Evolutionary conservation across 1,140 invertebrate species (phyloP).

Genomic region (Aphaenogaster floridana): DNA sequence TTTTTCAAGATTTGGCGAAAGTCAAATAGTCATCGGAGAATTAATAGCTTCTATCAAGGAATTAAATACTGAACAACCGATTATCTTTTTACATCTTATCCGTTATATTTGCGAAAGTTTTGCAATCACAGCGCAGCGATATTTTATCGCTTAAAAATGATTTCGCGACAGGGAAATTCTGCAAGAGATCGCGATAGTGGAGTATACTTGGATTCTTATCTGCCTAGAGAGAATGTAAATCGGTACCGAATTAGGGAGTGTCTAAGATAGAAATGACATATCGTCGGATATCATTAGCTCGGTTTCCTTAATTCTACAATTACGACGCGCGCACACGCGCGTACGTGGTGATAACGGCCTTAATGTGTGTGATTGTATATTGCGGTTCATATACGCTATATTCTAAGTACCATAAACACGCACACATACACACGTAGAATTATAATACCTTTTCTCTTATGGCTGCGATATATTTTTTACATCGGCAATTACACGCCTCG

Average conservation of each 20-base stretch:
- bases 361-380: background rate
- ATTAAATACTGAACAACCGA: background rate
- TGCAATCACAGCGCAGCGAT: background rate
- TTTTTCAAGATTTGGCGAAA: constrained; percentile 13
- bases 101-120: constrained; percentile 7
- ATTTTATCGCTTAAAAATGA: constrained; percentile 7
- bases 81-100: background rate
- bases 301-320: constrained; percentile 59
- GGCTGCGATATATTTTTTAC: constrained; percentile 1
- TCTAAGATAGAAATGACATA: constrained; percentile 53
- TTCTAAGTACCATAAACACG: background rate
- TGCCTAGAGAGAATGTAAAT: constrained; percentile 42
- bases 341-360: background rate
- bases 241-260: constrained; percentile 49
- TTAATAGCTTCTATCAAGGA: constrained; percentile 5
- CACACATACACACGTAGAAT: background rate
- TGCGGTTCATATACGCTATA: background rate
- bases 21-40: background rate
- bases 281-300: constrained; percentile 46
- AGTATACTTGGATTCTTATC: constrained; percentile 33
- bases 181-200: constrained; percentile 22
- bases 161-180: background rate
- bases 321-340: background rate
- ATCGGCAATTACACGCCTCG: background rate
- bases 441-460: constrained; percentile 35